These are phyloP conservation scores for Parazoanthus darwini DNA, from an alignment of 92 coral and sea anemone genomes.

Conservation along the genomic window DNA sequence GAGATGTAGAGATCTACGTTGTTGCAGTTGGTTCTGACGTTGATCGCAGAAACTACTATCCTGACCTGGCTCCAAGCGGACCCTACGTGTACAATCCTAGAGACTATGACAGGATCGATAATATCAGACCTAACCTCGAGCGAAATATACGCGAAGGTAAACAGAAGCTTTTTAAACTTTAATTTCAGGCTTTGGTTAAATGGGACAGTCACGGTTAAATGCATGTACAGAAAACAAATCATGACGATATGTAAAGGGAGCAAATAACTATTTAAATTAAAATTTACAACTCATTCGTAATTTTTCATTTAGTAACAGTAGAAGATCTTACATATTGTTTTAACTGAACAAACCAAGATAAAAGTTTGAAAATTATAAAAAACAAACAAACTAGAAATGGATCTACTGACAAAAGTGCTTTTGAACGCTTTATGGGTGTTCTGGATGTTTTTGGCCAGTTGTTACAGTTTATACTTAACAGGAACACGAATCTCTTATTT, in stretches of 20 bases:
- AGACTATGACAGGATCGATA: slow-evolving; percentile 11
- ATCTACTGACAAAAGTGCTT: no score
- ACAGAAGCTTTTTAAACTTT: neutral
- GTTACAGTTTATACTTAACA: no score
- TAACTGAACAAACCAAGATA: neutral
- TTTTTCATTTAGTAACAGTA: no score
- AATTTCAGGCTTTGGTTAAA: neutral
- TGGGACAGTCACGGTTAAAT: no score
- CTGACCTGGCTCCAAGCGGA: slow-evolving; percentile 6
- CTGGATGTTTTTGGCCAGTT: no score
- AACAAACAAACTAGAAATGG: no score
- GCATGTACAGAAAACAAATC: neutral
- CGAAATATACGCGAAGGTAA: neutral
- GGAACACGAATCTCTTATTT: no score
- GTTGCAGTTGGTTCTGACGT: slow-evolving; percentile 69
- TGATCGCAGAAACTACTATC: slow-evolving; percentile 40
- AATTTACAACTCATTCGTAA: no score
- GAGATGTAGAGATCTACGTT: slow-evolving; percentile 54
- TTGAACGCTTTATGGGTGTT: no score
- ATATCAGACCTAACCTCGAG: neutral
- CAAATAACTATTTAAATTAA: neutral
- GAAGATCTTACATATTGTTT: no score
- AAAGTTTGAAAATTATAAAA: no score
- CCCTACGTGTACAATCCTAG: slow-evolving; percentile 22
- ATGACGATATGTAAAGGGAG: neutral